These are phyloP conservation scores for Psophia crepitans DNA, from an alignment of 2,113 vertebrate genomes.

Conservation along the genomic window DNA sequence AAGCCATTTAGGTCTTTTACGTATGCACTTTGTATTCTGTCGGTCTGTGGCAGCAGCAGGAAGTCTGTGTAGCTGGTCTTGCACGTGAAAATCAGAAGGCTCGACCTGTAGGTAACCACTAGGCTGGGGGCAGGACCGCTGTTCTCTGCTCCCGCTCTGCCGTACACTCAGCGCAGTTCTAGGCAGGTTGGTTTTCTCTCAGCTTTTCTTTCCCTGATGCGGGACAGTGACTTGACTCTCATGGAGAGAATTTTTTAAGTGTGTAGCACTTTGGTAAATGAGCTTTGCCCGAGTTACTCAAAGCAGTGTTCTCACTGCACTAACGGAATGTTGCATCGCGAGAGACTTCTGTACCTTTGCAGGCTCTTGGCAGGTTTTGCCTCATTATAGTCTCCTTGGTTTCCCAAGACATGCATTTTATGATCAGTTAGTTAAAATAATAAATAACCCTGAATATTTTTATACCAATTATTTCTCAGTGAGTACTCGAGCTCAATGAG, in stretches of 20 bases:
- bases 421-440: not conserved
- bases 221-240: not conserved
- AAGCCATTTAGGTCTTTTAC: not conserved
- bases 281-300: not conserved
- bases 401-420: not conserved
- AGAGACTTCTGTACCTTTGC: not conserved
- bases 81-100: not conserved
- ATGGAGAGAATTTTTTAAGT: not conserved
- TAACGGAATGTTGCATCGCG: not conserved
- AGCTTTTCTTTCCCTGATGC: not conserved
- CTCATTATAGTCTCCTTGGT: not conserved
- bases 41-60: not conserved
- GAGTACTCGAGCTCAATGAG: not conserved
- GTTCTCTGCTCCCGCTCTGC: not conserved
- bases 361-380: not conserved
- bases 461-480: not conserved
- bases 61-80: not conserved
- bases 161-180: not conserved
- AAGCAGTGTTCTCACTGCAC: not conserved
- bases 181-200: not conserved
- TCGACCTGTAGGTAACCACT: not conserved
- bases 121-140: not conserved
- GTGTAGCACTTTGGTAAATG: not conserved
- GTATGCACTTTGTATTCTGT: not conserved
- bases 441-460: not conserved